A percentile compares a stretch with the other conserved stretches of the same genome.
phyloP scores from a whole-genome alignment of 2,888 invertebrate genomes.

The Agrochola macilenta region DNA sequence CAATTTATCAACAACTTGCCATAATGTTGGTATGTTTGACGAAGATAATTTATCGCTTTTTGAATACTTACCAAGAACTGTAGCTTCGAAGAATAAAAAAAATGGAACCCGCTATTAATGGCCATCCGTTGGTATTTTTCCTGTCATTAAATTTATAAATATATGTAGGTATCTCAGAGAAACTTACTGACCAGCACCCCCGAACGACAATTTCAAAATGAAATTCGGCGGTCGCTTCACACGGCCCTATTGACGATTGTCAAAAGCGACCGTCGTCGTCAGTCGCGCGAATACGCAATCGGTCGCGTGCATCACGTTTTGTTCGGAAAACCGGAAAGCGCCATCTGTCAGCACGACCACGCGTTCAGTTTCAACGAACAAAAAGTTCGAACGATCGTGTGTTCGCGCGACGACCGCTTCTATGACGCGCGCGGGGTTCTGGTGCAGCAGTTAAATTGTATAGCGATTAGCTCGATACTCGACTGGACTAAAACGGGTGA shows the following conservation, averaged over 20 bases:
- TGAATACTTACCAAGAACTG: constrained; percentile 37
- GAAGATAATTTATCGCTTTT: constrained; percentile 51
- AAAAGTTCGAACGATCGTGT: too few species aligned
- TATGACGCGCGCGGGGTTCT: too few species aligned
- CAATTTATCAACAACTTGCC: constrained; percentile 46
- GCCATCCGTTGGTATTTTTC: background rate
- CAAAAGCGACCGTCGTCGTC: background rate
- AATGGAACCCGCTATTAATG: background rate
- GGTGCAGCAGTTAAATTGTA: background rate
- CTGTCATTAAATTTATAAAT: background rate
- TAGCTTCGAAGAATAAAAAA: constrained; percentile 20
- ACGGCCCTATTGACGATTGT: background rate
- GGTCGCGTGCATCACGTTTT: too few species aligned
- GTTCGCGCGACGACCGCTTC: too few species aligned
- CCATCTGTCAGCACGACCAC: too few species aligned
- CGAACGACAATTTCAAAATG: background rate
- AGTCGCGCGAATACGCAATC: too few species aligned
- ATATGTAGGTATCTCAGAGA: too few species aligned
- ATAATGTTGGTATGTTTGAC: constrained; percentile 36
- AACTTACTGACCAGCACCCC: background rate
- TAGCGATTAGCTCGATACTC: background rate
- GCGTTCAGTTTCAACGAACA: too few species aligned
- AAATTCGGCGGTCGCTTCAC: background rate
- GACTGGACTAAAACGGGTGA: background rate
- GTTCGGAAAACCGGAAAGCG: too few species aligned